Evolutionary conservation across 2,888 invertebrate genomes (phyloP).

Genomic region (Glaucopsyche alexis): DNA sequence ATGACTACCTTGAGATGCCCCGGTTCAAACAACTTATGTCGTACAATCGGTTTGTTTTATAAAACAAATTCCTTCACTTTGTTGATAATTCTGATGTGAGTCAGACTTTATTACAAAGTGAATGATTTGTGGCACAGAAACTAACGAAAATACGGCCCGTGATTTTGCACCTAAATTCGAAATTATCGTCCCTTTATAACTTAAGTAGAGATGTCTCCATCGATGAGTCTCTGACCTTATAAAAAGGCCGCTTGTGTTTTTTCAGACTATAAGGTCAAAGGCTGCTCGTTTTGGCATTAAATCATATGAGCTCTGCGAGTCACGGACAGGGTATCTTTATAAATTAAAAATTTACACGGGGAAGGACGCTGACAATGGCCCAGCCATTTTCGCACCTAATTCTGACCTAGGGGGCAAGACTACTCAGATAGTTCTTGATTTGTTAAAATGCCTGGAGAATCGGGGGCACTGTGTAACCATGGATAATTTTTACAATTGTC

Average conservation of each 20-base stretch:
- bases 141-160: slow-evolving; percentile 20
- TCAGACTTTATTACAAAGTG: slow-evolving; percentile 1
- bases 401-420: neutral
- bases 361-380: neutral
- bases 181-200: neutral
- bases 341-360: slow-evolving; percentile 17
- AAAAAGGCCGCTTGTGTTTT: slow-evolving; percentile 23
- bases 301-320: too few relatives aligned
- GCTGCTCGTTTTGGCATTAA: slow-evolving; percentile 26
- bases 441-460: too few relatives aligned
- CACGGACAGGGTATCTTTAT: slow-evolving; percentile 8
- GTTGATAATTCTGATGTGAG: slow-evolving; percentile 23
- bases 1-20: too few relatives aligned
- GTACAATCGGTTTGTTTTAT: neutral
- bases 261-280: slow-evolving; percentile 18
- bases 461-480: too few relatives aligned
- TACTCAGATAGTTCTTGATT: too few relatives aligned
- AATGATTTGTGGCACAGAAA: neutral
- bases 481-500: too few relatives aligned
- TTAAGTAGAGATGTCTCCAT: neutral
- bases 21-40: too few relatives aligned
- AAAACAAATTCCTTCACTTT: neutral
- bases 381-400: neutral
- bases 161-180: slow-evolving; percentile 6
- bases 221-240: too few relatives aligned